Evolutionary conservation across 2,797 vertebrate genomes (phyloP), one percentile per base, ranked within the genome.

Genomic region (Myoxocephalus aenaeus): DNA sequence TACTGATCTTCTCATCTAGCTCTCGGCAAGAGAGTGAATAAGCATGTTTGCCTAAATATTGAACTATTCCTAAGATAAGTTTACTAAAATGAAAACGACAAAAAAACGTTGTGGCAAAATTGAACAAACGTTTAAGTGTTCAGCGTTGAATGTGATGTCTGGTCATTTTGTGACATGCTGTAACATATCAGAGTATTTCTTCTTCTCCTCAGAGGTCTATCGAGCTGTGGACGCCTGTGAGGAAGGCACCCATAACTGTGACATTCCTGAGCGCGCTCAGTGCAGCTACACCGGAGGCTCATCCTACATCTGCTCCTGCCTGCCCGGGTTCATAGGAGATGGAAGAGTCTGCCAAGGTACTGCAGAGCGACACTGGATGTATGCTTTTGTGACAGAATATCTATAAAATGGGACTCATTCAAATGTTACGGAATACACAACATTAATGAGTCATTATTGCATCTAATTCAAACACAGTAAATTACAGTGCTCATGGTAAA

Each of bases 211-310:
- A 91, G 93, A 88, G 91, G 90, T 95, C n/a, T 90, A 95, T 36
- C 95, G 87, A 4, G 90, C 88, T 0, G 51, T 95, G 40, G 93
- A 99, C 81, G 95, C 96, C 62, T 99, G 98, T 65, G 89, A 92
- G 61, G 91, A 84, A 0, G 96, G 96, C 46, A 96, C 96, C 1
- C 97, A 99, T n/a, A 84, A 89, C 65, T 99, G 98, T 66, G 98
- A 98, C 81, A 91, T 95, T 70, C 92, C 96, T 1, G 96, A 98
- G 83, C 97, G 97, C 0, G 96, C 98, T 44, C 94, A 86, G 80
- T 99, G 98, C 73, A 92, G 94, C 86, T 97, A 97, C 90, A 94
- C 88, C 0, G 96, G 97, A 3, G 95, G 96, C 5, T 96, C 96
- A 0, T 86, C 94, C 70, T 98, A 95, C 73, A 46, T 94, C 91